These are phyloP conservation scores for Siphamia tubifer DNA, from an alignment of 2,113 vertebrate species.

Conservation along the genomic window DNA sequence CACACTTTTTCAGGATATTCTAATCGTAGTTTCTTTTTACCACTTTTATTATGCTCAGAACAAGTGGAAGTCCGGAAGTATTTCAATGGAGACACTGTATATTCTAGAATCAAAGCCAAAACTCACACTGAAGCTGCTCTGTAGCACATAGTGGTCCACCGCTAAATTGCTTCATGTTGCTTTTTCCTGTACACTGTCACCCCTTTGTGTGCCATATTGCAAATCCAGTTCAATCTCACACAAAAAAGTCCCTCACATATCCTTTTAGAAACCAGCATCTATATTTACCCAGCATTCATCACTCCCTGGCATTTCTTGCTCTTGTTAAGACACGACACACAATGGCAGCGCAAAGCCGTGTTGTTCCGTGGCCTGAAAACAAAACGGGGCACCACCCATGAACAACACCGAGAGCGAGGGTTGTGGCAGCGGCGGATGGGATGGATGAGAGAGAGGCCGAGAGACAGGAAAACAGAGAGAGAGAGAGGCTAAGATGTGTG, in stretches of 20 bases:
- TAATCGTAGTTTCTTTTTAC: too few species aligned
- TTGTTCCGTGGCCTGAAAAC: slow-evolving; percentile 35
- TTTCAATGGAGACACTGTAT: too few species aligned
- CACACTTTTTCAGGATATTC: too few species aligned
- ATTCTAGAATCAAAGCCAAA: too few species aligned
- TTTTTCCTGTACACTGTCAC: too few species aligned
- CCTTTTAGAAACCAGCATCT: not conserved
- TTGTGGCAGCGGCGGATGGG: not conserved
- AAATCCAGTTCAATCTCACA: too few species aligned
- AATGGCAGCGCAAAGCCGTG: slow-evolving; percentile 6
- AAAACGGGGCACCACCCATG: slow-evolving; percentile 54
- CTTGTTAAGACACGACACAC: slow-evolving; percentile 38
- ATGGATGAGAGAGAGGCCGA: slow-evolving; percentile 22
- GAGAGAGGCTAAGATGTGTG: slow-evolving; percentile 46
- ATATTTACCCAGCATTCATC: slow-evolving; percentile 54
- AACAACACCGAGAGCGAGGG: slow-evolving; percentile 14
- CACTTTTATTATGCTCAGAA: too few species aligned
- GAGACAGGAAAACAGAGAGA: not conserved
- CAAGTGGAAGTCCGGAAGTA: too few species aligned
- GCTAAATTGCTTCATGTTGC: too few species aligned
- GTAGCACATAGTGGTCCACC: too few species aligned
- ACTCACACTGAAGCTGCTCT: too few species aligned
- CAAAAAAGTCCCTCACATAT: not conserved
- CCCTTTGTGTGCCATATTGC: too few species aligned
- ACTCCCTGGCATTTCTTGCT: slow-evolving; percentile 19